These are phyloP conservation scores for Sussaba pulchella DNA, from an alignment of 2,888 invertebrate species.

Conservation along the genomic window DNA sequence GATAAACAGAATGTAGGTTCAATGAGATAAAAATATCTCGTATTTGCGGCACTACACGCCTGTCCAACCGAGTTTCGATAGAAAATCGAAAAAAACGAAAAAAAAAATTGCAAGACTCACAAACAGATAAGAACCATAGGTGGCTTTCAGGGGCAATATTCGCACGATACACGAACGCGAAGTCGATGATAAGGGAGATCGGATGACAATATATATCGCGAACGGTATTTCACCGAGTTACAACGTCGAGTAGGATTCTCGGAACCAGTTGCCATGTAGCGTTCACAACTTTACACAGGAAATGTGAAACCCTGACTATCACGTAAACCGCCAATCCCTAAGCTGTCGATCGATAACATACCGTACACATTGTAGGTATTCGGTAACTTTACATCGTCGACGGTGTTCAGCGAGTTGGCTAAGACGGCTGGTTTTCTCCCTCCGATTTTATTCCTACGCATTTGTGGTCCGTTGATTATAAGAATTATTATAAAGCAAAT, in stretches of 20 bases:
- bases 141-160: slow-evolving; percentile 39
- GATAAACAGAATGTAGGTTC: background rate
- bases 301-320: slow-evolving; percentile 12
- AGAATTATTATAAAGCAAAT: too few species aligned
- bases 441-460: background rate
- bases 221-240: background rate
- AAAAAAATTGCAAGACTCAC: slow-evolving; percentile 4
- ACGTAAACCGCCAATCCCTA: slow-evolving; percentile 5
- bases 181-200: slow-evolving; percentile 51
- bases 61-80: background rate
- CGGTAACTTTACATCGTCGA: background rate
- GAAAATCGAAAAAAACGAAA: background rate
- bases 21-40: background rate
- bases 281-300: slow-evolving; percentile 22
- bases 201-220: slow-evolving; percentile 29
- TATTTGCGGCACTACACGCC: background rate
- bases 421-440: background rate
- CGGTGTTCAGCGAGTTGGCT: background rate
- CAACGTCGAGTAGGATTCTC: background rate
- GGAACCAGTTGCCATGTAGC: slow-evolving; percentile 15
- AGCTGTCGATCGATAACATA: background rate
- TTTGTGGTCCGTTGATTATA: background rate
- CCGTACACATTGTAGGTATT: background rate
- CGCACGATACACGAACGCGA: slow-evolving; percentile 40
- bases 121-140: slow-evolving; percentile 31